Base-by-base conservation (phyloP, 2,113 vertebrate genomes). In the Chionodraco myersi region DNA sequence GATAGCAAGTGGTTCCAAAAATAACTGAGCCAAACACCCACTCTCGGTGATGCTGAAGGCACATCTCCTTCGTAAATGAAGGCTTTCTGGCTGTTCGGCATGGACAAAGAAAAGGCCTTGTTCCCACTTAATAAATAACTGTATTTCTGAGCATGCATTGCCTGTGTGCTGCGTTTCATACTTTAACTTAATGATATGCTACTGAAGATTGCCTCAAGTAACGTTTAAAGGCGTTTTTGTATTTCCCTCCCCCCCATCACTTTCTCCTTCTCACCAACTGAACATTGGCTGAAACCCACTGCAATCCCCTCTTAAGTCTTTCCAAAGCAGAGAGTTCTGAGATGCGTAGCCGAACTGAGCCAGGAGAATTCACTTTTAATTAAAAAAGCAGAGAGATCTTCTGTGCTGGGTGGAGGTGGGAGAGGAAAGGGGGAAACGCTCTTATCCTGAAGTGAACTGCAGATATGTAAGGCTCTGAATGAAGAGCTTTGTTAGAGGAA, bases 401-500 rank as follows among this genome's bases (percentile, higher is more conserved):
- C 68, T 80, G 79, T 70, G 82, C 77, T 83, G 77, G 77, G 72
- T 71, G 75, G 66, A 87, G 79, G 86, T 91, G 84, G 68, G 81
- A 83, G 75, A 85, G 57, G 74, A 88, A 49, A 79, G 65, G 54
- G 65, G 16, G 26, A 36, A 80, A 73, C 53, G 59, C 75, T 68
- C 67, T 47, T 79, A 75, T 85, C 71, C 69, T 84, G 81, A 86
- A 64, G 52, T 36, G 73, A 80, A 67, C 69, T 73, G 71, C 82
- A 72, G 82, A 87, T 79, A 73, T 75, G 64, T 71, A 64, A 26
- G 71, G 71, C 64, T 58, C 63, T 90, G 88, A 94, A 90, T 88
- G 82, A 86, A 26, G 53, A 73, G 73, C 86, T 90, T 92, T 93
- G 90, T 92, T 85, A 85, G 84, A 73, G 73, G 75, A 88, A 80